phyloP scores from a whole-genome alignment of 1,140 invertebrate species.

The Eumeta japonica region DNA sequence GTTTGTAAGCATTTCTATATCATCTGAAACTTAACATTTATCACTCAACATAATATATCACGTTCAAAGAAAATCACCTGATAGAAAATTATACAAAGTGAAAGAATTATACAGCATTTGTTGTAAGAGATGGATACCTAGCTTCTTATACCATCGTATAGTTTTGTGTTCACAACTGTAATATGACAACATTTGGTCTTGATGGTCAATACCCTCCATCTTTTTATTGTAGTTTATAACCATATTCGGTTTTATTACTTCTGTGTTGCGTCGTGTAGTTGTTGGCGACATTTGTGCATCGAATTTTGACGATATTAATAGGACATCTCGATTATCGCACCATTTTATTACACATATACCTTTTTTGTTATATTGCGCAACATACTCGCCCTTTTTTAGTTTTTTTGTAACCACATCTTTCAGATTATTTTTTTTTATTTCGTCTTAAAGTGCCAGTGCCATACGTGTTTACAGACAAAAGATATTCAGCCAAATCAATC shows the following conservation, averaged over 20 bases:
- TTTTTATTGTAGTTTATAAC: slow-evolving; percentile 13
- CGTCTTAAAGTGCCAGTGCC: not conserved
- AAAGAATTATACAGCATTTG: slow-evolving; percentile 12
- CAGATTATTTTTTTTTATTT: slow-evolving; percentile 1
- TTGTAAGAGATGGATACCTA: slow-evolving; percentile 18
- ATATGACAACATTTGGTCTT: slow-evolving; percentile 17
- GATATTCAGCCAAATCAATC: not conserved
- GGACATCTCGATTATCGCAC: not conserved
- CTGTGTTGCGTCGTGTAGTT: not conserved
- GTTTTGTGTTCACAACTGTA: slow-evolving; percentile 14
- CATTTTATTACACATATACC: not conserved
- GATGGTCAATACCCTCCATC: slow-evolving; percentile 13
- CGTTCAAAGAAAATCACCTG: no score
- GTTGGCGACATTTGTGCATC: slow-evolving; percentile 5
- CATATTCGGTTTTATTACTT: slow-evolving; percentile 5
- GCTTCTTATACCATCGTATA: slow-evolving; percentile 20
- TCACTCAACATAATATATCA: no score
- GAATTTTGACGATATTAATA: not conserved
- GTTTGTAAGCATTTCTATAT: no score
- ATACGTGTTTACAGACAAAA: not conserved
- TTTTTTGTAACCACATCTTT: not conserved
- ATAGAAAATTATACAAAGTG: no score
- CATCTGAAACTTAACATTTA: no score
- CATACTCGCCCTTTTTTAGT: not conserved
- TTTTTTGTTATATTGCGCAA: not conserved